Conservation (phyloP, 2,797 vertebrate genomes). For the Pipistrellus pipistrellus region DNA sequence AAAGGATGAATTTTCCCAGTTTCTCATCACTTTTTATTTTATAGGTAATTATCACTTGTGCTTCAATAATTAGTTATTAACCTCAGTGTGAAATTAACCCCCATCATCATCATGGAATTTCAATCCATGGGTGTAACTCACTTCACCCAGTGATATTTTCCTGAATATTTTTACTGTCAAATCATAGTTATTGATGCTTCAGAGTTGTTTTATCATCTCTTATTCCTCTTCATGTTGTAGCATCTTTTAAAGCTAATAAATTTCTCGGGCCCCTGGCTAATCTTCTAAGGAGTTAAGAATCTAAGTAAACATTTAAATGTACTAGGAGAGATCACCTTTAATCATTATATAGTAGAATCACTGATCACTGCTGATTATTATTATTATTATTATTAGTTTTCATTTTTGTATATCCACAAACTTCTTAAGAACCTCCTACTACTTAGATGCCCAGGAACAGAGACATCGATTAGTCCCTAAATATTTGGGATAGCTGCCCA, state of each 20-base stretch:
- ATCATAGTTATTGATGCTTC: background rate
- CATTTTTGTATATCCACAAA: background rate
- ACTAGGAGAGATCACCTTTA: background rate
- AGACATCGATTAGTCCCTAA: background rate
- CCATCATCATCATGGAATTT: background rate
- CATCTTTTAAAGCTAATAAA: constrained; percentile 4
- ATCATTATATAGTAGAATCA: background rate
- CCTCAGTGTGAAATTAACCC: background rate
- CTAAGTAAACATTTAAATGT: background rate
- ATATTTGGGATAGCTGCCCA: background rate
- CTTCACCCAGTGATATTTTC: background rate
- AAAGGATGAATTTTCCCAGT: constrained; percentile 39
- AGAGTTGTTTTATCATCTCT: background rate
- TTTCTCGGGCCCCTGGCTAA: background rate
- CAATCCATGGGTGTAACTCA: background rate
- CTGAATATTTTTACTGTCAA: constrained; percentile 15
- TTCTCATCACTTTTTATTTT: constrained; percentile 53
- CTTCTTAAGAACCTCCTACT: background rate
- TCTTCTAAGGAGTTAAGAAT: background rate
- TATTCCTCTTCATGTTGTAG: background rate
- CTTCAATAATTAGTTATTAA: constrained; percentile 45
- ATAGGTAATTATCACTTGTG: constrained; percentile 36
- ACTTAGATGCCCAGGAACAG: background rate
- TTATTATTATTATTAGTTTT: background rate
- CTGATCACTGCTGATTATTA: background rate